Base-by-base conservation (phyloP, 2,888 invertebrate species). In the Sialis lutaria region DNA sequence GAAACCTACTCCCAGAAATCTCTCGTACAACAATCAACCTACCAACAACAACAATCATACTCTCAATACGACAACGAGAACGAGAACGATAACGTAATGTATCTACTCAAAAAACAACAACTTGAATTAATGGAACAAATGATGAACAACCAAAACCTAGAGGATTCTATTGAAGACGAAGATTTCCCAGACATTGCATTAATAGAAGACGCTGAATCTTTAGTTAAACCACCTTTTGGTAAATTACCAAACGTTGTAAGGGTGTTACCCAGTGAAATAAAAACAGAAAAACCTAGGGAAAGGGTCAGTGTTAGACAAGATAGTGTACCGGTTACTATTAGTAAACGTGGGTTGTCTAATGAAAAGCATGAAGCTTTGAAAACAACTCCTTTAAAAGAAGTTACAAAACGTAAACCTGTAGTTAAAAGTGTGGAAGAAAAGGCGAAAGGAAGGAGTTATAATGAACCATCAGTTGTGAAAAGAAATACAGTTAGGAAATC, bases 91-190 rank as follows among this genome's bases (percentile, higher is more conserved):
- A 47, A 51, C 22, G 44, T 50, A 10, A 48, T 48, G 33, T 33
- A 46, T 31, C 44, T 44, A 22, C 10, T 50, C 30, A 48, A 48
- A 37, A 48, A 52, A 34, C 49, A 55, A 45, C 53, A 53, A n/a
- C 55, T 58, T 53, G 60, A 61, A 39, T 57, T 67, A 50, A 22
- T 22, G 22, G 64, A 69, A 37, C 62, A 60, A 44, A 61, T 64
- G 55, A 60, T 67, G 59, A 67, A 66, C 50, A 61, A 65, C 50
- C 65, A 66, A 46, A 64, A 62, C 45, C 53, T 65, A 13, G 57
- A 58, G 47, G 67, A 64, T 48, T 61, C 60, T 52, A 56, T 67
- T 48, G 70, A 68, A 45, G 63, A 64, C 52, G 70, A 70, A 50
- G 60, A 64, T 51, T 63, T 69, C 57, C 67, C 68, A 3, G 62